Evolutionary conservation across 2,113 vertebrate genomes (phyloP).

Genomic region (Coracopsis vasa): DNA sequence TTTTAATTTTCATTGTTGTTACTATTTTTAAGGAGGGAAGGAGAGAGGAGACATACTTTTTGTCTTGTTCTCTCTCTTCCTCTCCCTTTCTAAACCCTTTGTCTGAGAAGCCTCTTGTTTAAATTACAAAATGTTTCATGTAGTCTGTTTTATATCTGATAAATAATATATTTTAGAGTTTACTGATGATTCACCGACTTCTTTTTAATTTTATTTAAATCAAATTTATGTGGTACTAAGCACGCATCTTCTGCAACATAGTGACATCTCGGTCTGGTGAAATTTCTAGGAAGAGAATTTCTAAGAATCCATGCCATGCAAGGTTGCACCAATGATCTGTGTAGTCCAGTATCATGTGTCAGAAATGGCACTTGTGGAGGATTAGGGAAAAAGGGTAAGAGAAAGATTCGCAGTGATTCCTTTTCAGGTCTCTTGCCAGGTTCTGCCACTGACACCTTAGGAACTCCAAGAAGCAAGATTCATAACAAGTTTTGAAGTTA

Average conservation of each 20-base stretch:
- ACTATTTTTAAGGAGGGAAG: neutral
- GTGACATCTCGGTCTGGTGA: neutral
- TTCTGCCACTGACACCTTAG: neutral
- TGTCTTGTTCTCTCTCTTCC: neutral
- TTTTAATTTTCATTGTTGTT: too few species aligned
- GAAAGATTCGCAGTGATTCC: neutral
- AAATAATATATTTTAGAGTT: neutral
- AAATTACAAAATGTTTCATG: neutral
- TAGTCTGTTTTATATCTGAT: neutral
- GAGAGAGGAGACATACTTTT: accelerated
- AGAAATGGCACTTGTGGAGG: neutral
- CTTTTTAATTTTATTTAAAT: neutral
- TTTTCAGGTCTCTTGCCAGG: neutral
- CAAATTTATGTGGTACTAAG: neutral
- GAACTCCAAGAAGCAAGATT: neutral
- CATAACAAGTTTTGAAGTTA: neutral
- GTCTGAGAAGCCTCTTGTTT: neutral
- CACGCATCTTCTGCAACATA: neutral
- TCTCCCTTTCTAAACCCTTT: neutral
- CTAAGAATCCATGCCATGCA: neutral
- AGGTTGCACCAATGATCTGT: neutral
- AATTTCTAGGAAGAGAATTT: conserved; percentile 22
- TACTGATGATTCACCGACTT: neutral
- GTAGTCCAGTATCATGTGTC: neutral
- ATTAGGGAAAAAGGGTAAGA: neutral